Evolutionary conservation across 2,888 invertebrate species (phyloP), one percentile per base, ranked within the genome.

Genomic region (Bibio marci): DNA sequence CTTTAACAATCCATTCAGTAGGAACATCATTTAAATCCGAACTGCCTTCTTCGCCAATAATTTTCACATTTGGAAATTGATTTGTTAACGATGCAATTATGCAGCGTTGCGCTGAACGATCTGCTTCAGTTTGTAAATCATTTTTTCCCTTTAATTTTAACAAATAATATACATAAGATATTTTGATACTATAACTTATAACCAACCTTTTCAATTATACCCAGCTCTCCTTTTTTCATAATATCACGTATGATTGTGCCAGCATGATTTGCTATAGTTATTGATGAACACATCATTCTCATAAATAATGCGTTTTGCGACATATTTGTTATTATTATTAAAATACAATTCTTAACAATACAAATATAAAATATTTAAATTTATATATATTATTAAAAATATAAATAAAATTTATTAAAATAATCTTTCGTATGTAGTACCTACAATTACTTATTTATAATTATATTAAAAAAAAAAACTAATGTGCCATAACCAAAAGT

Each of bases 41-140:
- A 44, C 58, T 62, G 13, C 76, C 92, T 62, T 97, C 97, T 63
- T 97, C 97, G 1, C 92, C 91, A 50, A 90, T 87, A 42, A 95
- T 80, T 31, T 72, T 76, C 1, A 87, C 57, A 49, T 70, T 71
- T 0, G 94, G 91, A 62, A 88, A 98, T 50, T 82, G 79, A 43
- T 72, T 72, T 27, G 76, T 66, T 4, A 98, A 66, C 2, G 92
- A 91, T 18, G 83, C 80, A 43, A 94, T 73, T 43, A 98, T 98
- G 56, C 90, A 92, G 46, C 74, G 71, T 61, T 98, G 95, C 0
- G 92, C 94, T 22, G 86, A 82, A 46, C 97, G 73, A 58, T 99
- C 98, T 6, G 98, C 98, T 66, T 94, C 92, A 4, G 98, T 98
- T 69, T 98, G 97, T 32, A 88, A 70, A 64, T 99, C 97, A 67